phyloP scores from a whole-genome alignment of 2,113 vertebrate genomes.

The Chionomys nivalis region DNA sequence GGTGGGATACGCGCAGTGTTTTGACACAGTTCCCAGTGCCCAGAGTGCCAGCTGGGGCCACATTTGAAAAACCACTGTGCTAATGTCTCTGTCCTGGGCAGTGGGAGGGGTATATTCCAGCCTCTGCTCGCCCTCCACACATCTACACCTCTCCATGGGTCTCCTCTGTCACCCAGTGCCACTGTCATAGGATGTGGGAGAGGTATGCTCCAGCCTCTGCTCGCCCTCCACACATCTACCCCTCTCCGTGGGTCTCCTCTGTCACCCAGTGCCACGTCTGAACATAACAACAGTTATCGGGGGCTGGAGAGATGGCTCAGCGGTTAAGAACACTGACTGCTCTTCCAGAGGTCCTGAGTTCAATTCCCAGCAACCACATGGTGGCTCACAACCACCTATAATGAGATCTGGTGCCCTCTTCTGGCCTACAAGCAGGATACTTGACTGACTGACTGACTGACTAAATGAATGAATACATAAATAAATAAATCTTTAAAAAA shows the following conservation, averaged over 20 bases:
- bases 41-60: too few species aligned
- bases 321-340: too few species aligned
- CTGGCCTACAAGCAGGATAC: too few species aligned
- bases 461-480: too few species aligned
- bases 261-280: not conserved
- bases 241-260: not conserved
- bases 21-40: not conserved
- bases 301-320: too few species aligned
- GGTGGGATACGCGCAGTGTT: not conserved
- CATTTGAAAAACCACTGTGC: not conserved
- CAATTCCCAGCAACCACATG: too few species aligned
- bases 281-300: not conserved
- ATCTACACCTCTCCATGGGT: not conserved
- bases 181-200: too few species aligned
- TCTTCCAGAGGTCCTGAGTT: too few species aligned
- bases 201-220: not conserved
- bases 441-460: too few species aligned
- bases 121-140: not conserved
- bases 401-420: too few species aligned
- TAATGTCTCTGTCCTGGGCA: not conserved
- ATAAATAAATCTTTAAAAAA: too few species aligned
- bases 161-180: not conserved
- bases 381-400: too few species aligned
- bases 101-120: not conserved
- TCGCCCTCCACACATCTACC: not conserved